Percentiles rank a stretch among this genome's conserved stretches.
Conservation (phyloP, 2,888 invertebrate species). For the Agrochola circellaris region DNA sequence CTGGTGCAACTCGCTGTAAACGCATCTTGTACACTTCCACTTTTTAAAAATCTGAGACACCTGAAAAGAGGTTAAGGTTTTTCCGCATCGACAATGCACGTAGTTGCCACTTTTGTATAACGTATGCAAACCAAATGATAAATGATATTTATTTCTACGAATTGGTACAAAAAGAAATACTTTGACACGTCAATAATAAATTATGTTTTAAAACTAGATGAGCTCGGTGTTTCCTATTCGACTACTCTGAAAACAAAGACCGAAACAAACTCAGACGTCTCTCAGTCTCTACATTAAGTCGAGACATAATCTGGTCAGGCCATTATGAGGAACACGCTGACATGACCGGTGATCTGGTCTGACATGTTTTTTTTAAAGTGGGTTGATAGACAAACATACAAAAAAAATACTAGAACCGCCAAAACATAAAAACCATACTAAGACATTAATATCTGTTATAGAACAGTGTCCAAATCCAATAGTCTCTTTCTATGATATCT, state of each 20-base stretch:
- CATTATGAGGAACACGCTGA: neutral
- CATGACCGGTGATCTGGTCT: neutral
- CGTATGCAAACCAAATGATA: neutral
- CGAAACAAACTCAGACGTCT: neutral
- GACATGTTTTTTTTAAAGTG: neutral
- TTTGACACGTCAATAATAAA: neutral
- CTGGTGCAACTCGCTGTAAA: slow-evolving; percentile 33
- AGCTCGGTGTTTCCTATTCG: neutral
- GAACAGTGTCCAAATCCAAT: neutral
- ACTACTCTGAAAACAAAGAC: neutral
- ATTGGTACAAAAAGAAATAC: neutral
- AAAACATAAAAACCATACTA: no score
- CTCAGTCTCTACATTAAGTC: neutral
- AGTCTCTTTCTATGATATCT: neutral
- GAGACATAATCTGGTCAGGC: neutral
- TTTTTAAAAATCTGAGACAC: slow-evolving; percentile 40
- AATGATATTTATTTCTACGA: neutral
- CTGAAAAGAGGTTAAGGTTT: slow-evolving; percentile 44
- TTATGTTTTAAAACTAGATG: neutral
- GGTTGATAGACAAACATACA: neutral
- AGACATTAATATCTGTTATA: neutral
- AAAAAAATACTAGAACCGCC: neutral
- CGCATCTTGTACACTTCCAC: slow-evolving; percentile 53
- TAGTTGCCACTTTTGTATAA: neutral
- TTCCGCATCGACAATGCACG: slow-evolving; percentile 23